Evolutionary conservation across 2,797 vertebrate genomes (phyloP).

Genomic region (Molossus molossus): DNA sequence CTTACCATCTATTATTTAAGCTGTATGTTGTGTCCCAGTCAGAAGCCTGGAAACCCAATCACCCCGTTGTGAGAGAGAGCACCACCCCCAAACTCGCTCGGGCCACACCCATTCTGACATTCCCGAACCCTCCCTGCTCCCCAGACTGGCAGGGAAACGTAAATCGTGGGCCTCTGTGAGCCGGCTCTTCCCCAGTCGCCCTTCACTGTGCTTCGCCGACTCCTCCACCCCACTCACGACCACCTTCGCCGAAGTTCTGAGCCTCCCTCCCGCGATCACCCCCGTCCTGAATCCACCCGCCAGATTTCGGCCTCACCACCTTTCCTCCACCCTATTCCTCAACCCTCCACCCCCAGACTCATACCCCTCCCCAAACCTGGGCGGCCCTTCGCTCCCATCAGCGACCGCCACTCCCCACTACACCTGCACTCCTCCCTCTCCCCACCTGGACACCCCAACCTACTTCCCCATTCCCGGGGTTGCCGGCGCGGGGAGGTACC

Average conservation of each 20-base stretch:
- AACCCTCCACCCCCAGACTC: not conserved
- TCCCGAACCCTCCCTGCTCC: not conserved
- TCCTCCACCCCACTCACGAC: not conserved
- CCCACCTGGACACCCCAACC: fast-evolving
- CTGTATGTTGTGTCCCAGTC: not conserved
- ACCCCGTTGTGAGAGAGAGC: not conserved
- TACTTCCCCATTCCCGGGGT: not conserved
- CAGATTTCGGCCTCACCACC: not conserved
- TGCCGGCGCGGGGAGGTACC: not conserved
- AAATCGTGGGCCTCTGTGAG: fast-evolving
- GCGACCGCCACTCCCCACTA: not conserved
- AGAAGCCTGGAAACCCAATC: not conserved
- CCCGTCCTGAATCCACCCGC: not conserved
- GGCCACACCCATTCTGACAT: not conserved
- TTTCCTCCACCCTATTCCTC: not conserved
- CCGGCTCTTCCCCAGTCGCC: not conserved
- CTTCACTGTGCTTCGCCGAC: not conserved
- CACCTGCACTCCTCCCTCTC: not conserved
- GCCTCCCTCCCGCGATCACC: no score
- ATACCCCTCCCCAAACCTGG: not conserved
- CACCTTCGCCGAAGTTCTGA: not conserved
- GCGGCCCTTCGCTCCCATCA: not conserved
- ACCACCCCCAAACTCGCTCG: not conserved
- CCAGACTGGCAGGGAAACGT: not conserved
- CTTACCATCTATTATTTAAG: not conserved